Base-by-base conservation (phyloP, 2,888 invertebrate genomes). In the Enoplolaimus lenunculus region DNA sequence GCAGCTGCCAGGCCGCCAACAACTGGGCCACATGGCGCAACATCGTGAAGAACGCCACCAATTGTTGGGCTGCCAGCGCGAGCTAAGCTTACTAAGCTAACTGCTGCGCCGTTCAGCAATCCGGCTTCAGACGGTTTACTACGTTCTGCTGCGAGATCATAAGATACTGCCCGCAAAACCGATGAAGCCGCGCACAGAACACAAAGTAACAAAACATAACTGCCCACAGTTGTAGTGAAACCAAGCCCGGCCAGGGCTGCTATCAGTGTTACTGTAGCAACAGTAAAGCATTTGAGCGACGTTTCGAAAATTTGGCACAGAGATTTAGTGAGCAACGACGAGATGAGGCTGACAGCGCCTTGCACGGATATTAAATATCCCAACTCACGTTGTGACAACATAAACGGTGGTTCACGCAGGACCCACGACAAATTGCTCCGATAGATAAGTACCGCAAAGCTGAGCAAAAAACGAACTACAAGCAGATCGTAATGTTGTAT, bases 391-490 rank as follows among this genome's bases (percentile, higher is more conserved):
- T 30, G n/a, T 21, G 21, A 29, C 2, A 69, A 3, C 2, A 29
- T 3, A 34, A 71, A 71, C 3, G 2, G 13, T 34, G 31, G 33
- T 3, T 72, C 70, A 13, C 21, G 57, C 60, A 71, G 31, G 28
- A 67, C n/a, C 72, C 72, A 72, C 33, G 59, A 64, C 67, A 68
- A 64, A 59, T 33, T 71, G 62, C 60, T 66, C 1, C 72, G 66
- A 45, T 71, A 72, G 28, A 72, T 65, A 1, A 72, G 34, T n/a
- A 71, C 60, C 7, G 59, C 71, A 31, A 60, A 33, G 31, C 67
- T 69, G 2, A 35, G 34, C 60, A 72, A 57, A 2, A 71, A 62
- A 13, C 68, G 16, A 1, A 67, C 45, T 13, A 45, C 1, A 29
- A 72, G 59, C 26, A 72, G 45, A 45, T 69, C 71, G 68, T 69